phyloP scores from a whole-genome alignment of 2,113 vertebrate genomes.

The Pantherophis guttatus region DNA sequence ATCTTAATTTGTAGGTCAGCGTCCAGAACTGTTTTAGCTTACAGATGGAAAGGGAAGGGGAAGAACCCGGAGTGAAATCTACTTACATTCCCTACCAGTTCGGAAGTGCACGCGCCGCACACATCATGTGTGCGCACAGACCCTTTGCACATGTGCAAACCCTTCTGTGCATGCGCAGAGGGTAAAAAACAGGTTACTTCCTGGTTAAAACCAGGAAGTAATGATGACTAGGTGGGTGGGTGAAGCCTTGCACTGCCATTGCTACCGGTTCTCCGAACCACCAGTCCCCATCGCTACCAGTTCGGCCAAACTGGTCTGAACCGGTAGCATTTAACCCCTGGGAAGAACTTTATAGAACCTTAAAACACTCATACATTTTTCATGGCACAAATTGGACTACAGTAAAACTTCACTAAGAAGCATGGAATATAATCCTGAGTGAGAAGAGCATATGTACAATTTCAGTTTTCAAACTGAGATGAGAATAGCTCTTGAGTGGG shows the following conservation, averaged over 20 bases:
- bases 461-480: background rate
- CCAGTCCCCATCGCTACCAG: too few relatives aligned
- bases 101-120: too few relatives aligned
- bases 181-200: too few relatives aligned
- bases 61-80: background rate
- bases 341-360: background rate
- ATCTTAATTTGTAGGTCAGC: background rate
- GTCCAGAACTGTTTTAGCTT: background rate
- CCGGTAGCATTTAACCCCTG: too few relatives aligned
- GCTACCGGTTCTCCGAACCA: too few relatives aligned
- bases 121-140: too few relatives aligned
- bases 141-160: too few relatives aligned
- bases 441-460: background rate
- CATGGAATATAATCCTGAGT: background rate
- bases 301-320: too few relatives aligned
- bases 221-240: too few relatives aligned
- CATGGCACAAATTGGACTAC: background rate
- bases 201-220: too few relatives aligned
- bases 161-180: too few relatives aligned
- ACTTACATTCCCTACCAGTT: too few relatives aligned
- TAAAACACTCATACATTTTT: background rate
- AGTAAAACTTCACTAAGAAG: background rate
- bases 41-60: background rate
- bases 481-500: background rate
- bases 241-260: background rate